phyloP scores from a whole-genome alignment of 2,888 invertebrate genomes.

The Idaea aversata region DNA sequence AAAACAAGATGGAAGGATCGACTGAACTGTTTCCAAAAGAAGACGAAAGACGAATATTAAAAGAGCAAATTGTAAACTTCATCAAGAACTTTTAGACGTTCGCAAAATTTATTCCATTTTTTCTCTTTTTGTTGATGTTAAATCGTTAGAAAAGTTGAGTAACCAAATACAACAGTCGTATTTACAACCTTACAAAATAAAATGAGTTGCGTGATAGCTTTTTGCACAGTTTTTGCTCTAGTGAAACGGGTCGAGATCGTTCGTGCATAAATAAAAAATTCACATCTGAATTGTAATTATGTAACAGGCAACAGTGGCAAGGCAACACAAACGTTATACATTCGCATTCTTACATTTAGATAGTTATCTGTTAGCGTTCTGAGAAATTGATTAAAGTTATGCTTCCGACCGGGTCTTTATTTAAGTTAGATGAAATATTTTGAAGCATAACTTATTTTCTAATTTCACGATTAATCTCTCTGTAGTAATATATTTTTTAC shows the following conservation, averaged over 20 bases:
- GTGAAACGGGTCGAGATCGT: conserved; percentile 34
- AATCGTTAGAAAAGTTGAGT: neutral
- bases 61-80: neutral
- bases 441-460: neutral
- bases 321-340: neutral
- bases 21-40: neutral
- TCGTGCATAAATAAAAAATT: conserved; percentile 55
- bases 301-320: conserved; percentile 26
- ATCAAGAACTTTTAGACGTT: conserved; percentile 3
- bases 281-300: conserved; percentile 37
- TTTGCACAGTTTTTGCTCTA: conserved; percentile 33
- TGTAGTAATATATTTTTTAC: neutral
- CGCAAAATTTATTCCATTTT: conserved; percentile 7
- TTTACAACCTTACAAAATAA: conserved; percentile 35
- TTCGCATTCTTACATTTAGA: neutral
- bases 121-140: neutral
- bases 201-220: conserved; percentile 35
- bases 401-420: neutral
- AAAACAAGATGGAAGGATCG: neutral
- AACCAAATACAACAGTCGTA: conserved; percentile 5
- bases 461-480: conserved; percentile 4
- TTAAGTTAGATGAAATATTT: neutral
- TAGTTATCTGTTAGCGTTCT: neutral
- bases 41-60: neutral
- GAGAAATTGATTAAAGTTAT: neutral